phyloP scores from a whole-genome alignment of 2,888 invertebrate species.

The Rhagophthalmus giganteus region DNA sequence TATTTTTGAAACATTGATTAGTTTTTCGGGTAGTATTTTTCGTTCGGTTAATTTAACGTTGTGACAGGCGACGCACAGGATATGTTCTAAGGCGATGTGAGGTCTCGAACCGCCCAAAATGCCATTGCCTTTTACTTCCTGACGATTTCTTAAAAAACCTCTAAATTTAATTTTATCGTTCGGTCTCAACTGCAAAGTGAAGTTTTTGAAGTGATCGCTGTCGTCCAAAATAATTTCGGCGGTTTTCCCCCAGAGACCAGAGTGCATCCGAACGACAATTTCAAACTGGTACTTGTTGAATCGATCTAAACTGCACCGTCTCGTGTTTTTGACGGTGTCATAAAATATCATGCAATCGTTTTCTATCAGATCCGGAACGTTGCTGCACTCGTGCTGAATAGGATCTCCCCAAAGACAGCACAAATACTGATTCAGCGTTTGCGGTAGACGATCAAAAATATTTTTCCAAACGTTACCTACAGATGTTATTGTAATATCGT shows the following conservation, averaged over 20 bases:
- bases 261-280: conserved; percentile 71
- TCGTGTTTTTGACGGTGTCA: conserved; percentile 60
- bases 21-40: conserved; percentile 56
- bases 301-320: conserved; percentile 70
- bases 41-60: conserved; percentile 60
- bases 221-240: conserved; percentile 67
- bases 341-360: conserved; percentile 66
- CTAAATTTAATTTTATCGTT: conserved; percentile 80
- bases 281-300: conserved; percentile 79
- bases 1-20: conserved; percentile 58
- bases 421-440: conserved; percentile 62
- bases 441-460: conserved; percentile 64
- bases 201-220: conserved; percentile 74
- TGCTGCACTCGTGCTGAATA: conserved; percentile 61
- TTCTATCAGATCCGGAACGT: conserved; percentile 52
- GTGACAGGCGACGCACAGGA: conserved; percentile 74
- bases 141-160: conserved; percentile 62
- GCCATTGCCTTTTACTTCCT: conserved; percentile 60
- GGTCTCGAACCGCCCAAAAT: conserved; percentile 67
- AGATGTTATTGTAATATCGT: conserved; percentile 65
- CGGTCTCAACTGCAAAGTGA: conserved; percentile 67
- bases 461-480: conserved; percentile 65
- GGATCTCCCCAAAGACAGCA: conserved; percentile 74
- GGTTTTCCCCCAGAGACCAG: conserved; percentile 69
- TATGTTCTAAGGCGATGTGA: conserved; percentile 67